A percentile compares a stretch with the other conserved stretches of the same genome.
Evolutionary conservation across 1,140 invertebrate genomes (phyloP).

Genomic region (Hyles euphorbiae): DNA sequence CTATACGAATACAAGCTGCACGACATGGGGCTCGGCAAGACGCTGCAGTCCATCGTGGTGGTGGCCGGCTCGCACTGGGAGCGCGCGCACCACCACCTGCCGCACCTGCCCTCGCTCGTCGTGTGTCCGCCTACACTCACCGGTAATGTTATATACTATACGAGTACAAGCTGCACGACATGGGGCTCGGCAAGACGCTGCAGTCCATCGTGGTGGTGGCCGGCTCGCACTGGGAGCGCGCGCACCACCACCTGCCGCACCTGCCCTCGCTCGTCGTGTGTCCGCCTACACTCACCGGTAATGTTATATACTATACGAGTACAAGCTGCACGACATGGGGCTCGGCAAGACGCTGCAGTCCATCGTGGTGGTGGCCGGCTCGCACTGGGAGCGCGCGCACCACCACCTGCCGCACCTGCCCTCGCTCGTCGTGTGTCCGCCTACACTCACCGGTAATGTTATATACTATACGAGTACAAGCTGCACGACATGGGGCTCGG

Average conservation of each 20-base stretch:
- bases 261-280: slow-evolving; percentile 96
- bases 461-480: slow-evolving; percentile 80
- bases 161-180: slow-evolving; percentile 96
- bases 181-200: slow-evolving; percentile 96
- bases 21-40: slow-evolving; percentile 97
- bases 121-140: slow-evolving; percentile 99
- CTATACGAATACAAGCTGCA: slow-evolving; percentile 89
- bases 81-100: slow-evolving; percentile 70
- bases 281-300: slow-evolving; percentile 96
- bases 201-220: slow-evolving; percentile 97
- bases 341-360: slow-evolving; percentile 98
- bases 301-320: slow-evolving; percentile 68
- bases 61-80: slow-evolving; percentile 92
- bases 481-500: slow-evolving; percentile 97
- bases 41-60: slow-evolving; percentile 97
- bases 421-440: slow-evolving; percentile 97
- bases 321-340: slow-evolving; percentile 96
- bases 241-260: slow-evolving; percentile 66
- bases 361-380: slow-evolving; percentile 94
- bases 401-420: slow-evolving; percentile 78
- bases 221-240: slow-evolving; percentile 87
- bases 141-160: slow-evolving; percentile 45
- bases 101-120: slow-evolving; percentile 89
- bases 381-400: slow-evolving; percentile 84
- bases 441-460: slow-evolving; percentile 90